Evolutionary conservation across 2,888 invertebrate genomes (phyloP).

Genomic region (Protonemura montana): DNA sequence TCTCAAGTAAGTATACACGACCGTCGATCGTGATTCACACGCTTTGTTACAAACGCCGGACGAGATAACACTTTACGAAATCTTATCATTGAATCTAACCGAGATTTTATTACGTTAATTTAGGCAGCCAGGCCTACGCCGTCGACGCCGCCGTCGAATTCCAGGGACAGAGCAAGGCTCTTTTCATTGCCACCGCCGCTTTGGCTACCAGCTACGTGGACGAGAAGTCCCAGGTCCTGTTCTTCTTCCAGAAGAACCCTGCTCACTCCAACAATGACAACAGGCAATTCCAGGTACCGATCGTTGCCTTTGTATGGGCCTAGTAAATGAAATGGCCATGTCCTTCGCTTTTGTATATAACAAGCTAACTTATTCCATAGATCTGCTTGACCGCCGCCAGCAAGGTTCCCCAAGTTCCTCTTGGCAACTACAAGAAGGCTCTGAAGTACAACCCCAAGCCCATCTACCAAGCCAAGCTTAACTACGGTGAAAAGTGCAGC

Average conservation of each 20-base stretch:
- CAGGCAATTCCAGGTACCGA: slow-evolving; percentile 35
- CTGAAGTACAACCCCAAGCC: slow-evolving; percentile 63
- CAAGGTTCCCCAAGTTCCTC: slow-evolving; percentile 63
- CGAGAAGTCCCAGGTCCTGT: slow-evolving; percentile 62
- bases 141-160: slow-evolving; percentile 66
- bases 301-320: neutral
- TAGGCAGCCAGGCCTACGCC: slow-evolving; percentile 60
- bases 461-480: slow-evolving; percentile 60
- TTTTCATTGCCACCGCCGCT: slow-evolving; percentile 65
- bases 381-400: slow-evolving; percentile 61
- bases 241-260: slow-evolving; percentile 51
- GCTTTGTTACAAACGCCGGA: neutral
- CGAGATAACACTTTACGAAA: neutral
- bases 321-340: neutral
- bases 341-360: neutral
- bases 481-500: slow-evolving; percentile 61
- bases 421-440: slow-evolving; percentile 64
- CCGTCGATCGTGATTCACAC: neutral
- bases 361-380: slow-evolving; percentile 52
- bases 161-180: slow-evolving; percentile 62
- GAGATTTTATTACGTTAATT: neutral
- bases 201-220: slow-evolving; percentile 66
- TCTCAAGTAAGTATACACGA: slow-evolving; percentile 56
- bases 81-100: neutral
- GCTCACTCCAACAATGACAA: slow-evolving; percentile 9